phyloP scores from a whole-genome alignment of 2,113 vertebrate species.

The Corythornis vintsioides region DNA sequence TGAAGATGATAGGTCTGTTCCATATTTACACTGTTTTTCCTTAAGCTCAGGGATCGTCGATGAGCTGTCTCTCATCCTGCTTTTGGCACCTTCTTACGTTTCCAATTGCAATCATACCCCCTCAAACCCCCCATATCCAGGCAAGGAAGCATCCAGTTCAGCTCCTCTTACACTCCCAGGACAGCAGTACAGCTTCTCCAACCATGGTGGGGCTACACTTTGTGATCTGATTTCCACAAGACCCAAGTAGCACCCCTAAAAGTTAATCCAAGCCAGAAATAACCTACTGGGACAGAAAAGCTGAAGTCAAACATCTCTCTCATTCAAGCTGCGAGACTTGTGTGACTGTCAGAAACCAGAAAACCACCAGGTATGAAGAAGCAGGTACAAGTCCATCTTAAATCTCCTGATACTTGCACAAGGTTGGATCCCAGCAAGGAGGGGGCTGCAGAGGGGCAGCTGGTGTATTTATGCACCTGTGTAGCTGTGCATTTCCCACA shows the following conservation, averaged over 20 bases:
- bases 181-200: not conserved
- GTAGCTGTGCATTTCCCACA: rapidly evolving
- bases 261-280: not conserved
- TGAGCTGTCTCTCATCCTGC: constrained; percentile 2
- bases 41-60: not conserved
- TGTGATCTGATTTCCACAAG: not conserved
- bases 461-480: rapidly evolving
- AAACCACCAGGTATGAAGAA: not conserved
- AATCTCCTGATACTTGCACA: rapidly evolving
- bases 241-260: not conserved
- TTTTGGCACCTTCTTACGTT: constrained; percentile 27
- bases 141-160: not conserved
- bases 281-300: not conserved
- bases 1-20: not conserved
- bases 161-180: not conserved
- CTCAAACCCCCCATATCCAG: not conserved
- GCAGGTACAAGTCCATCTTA: not conserved
- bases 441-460: too few relatives aligned
- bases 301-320: not conserved
- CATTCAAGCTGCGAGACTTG: not conserved
- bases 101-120: not conserved
- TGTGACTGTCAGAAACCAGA: not conserved
- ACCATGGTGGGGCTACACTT: rapidly evolving
- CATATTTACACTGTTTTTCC: constrained; percentile 47
- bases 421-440: not conserved